These are phyloP conservation scores for Drosophila orena DNA, from an alignment of 1,140 invertebrate species.

Conservation along the genomic window DNA sequence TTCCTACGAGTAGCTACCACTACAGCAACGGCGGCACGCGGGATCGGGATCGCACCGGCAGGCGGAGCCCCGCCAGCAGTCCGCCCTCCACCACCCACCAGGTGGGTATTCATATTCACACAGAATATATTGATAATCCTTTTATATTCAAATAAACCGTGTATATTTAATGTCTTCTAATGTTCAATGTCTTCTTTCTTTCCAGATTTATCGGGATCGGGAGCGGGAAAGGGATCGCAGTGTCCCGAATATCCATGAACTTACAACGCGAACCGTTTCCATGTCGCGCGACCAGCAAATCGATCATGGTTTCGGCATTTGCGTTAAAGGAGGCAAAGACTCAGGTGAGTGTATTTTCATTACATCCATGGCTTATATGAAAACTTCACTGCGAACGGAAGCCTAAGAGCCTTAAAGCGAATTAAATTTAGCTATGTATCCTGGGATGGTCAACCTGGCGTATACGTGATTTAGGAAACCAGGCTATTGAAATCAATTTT, in stretches of 20 bases:
- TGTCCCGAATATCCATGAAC: conserved; percentile 89
- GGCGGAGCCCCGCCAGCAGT: conserved; percentile 90
- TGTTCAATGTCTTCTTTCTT: too few species aligned
- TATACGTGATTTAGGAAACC: not conserved
- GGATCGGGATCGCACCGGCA: conserved; percentile 82
- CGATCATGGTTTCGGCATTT: conserved; percentile 94
- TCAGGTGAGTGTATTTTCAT: conserved; percentile 87
- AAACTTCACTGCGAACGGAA: not conserved
- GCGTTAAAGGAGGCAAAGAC: conserved; percentile 95
- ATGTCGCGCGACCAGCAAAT: conserved; percentile 91
- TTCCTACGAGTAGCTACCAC: conserved; percentile 85
- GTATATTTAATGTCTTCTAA: too few species aligned
- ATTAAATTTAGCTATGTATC: too few species aligned
- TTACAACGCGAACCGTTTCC: conserved; percentile 92
- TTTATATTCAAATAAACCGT: too few species aligned
- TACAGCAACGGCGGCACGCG: conserved; percentile 82
- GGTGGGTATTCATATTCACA: conserved; percentile 75
- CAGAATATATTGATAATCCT: too few species aligned
- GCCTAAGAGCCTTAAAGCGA: too few species aligned
- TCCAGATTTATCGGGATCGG: conserved; percentile 81
- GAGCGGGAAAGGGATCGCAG: conserved; percentile 84
- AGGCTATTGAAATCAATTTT: not conserved
- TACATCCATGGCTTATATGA: too few species aligned
- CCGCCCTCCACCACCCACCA: conserved; percentile 90
- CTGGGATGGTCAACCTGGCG: too few species aligned